Conservation (phyloP, 2,113 vertebrate genomes). For the Trematomus loennbergii region DNA sequence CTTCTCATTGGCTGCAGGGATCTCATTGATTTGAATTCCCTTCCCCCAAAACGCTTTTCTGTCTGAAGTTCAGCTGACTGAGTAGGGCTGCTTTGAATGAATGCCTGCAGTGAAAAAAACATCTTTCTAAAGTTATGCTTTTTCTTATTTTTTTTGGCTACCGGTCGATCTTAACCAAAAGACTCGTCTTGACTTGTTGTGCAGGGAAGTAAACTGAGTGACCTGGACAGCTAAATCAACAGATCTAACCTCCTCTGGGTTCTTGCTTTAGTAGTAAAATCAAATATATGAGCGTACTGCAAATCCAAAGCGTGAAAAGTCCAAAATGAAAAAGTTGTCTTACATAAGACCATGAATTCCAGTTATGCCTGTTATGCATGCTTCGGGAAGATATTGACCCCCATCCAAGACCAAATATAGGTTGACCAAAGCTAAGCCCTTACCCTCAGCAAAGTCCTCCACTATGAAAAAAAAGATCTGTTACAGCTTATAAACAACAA, state of each 20-base stretch:
- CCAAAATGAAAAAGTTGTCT: conserved; percentile 49
- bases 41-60: conserved; percentile 27
- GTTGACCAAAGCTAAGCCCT: not conserved
- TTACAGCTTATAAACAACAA: conserved; percentile 49
- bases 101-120: conserved; percentile 5
- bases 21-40: conserved; percentile 60
- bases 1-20: conserved; percentile 59
- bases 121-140: not conserved
- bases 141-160: conserved; percentile 1
- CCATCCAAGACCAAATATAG: conserved; percentile 57
- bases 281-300: conserved; percentile 33
- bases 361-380: conserved; percentile 33
- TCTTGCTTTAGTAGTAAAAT: conserved; percentile 52
- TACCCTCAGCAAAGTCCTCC: conserved; percentile 24
- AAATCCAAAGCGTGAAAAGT: conserved; percentile 38
- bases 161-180: not conserved
- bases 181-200: not conserved
- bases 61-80: conserved; percentile 22
- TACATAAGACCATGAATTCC: conserved; percentile 62
- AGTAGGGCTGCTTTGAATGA: conserved; percentile 38
- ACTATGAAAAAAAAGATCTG: conserved; percentile 24
- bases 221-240: conserved; percentile 53
- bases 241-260: conserved; percentile 33
- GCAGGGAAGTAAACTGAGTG: conserved; percentile 19
- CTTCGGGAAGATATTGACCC: conserved; percentile 50